phyloP scores from a whole-genome alignment of 2,797 vertebrate genomes.

The Aphelocoma californica region DNA sequence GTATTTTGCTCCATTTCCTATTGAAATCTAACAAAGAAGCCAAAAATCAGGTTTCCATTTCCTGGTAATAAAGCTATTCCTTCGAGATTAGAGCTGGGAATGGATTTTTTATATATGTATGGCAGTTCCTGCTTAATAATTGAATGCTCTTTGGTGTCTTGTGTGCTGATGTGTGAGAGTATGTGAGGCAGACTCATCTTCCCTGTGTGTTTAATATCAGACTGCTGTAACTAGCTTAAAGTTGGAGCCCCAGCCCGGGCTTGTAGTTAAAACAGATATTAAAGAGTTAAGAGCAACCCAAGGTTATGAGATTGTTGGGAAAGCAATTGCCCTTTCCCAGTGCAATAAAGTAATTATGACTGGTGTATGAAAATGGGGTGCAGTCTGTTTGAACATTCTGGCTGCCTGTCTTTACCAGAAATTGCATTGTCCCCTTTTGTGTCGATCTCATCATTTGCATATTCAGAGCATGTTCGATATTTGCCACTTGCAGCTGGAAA shows the following conservation, averaged over 20 bases:
- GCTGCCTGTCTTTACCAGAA: constrained; percentile 28
- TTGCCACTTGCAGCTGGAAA: constrained; percentile 36
- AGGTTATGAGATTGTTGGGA: constrained; percentile 79
- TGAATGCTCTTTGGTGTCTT: constrained; percentile 78
- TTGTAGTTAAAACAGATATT: constrained; percentile 61
- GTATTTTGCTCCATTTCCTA: constrained; percentile 53
- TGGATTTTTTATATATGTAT: neutral
- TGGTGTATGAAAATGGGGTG: constrained; percentile 6
- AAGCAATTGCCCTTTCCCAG: constrained; percentile 61
- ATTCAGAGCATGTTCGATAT: neutral
- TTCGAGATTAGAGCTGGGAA: constrained; percentile 64
- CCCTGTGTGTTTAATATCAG: neutral
- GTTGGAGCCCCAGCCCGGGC: constrained; percentile 64
- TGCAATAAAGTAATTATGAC: constrained; percentile 47
- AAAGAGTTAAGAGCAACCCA: constrained; percentile 78
- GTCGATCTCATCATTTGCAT: constrained; percentile 10
- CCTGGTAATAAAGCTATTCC: constrained; percentile 61
- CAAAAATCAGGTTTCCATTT: constrained; percentile 76
- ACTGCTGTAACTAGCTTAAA: neutral
- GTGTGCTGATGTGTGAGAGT: constrained; percentile 70
- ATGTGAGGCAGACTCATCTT: constrained; percentile 70
- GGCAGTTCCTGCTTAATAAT: constrained; percentile 75
- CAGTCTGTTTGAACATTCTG: constrained; percentile 35
- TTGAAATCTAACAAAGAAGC: constrained; percentile 54
- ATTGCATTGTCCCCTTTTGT: neutral